A percentile compares a stretch with the other conserved stretches of the same genome.
Conservation (phyloP, 2,797 vertebrate species). For the Poecilia picta region DNA sequence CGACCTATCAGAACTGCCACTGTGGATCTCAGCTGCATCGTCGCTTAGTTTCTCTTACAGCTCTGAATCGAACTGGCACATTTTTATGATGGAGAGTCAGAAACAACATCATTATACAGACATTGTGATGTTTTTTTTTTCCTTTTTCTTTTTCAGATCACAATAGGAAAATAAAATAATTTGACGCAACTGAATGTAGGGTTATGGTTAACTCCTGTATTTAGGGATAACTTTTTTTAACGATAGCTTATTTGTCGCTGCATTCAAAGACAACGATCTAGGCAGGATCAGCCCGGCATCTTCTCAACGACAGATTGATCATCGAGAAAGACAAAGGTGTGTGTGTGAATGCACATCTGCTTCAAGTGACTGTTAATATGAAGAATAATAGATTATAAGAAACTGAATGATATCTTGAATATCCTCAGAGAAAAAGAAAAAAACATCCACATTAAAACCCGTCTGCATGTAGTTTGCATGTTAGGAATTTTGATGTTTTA, state of each 20-base stretch:
- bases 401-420: not conserved
- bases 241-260: slow-evolving; percentile 9
- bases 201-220: slow-evolving; percentile 14
- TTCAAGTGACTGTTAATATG: slow-evolving; percentile 25
- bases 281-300: slow-evolving; percentile 50
- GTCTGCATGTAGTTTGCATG: slow-evolving; percentile 8
- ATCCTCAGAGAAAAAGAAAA: not conserved
- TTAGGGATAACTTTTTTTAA: slow-evolving; percentile 8
- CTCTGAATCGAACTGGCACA: not conserved
- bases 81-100: not conserved
- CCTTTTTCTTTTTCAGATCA: slow-evolving; percentile 6
- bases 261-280: slow-evolving; percentile 65
- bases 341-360: slow-evolving; percentile 47
- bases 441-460: not conserved
- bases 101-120: slow-evolving; percentile 9
- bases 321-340: slow-evolving; percentile 36
- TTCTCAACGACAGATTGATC: slow-evolving; percentile 2
- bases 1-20: not conserved
- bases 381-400: slow-evolving; percentile 26
- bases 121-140: slow-evolving; percentile 24
- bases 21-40: not conserved
- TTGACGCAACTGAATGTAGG: slow-evolving; percentile 49
- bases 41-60: slow-evolving; percentile 6
- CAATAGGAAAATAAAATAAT: slow-evolving; percentile 23
- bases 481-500: not conserved